A percentile compares a stretch with the other conserved stretches of the same genome.
phyloP scores from a whole-genome alignment of 1,140 invertebrate genomes.

The Lutraria rhynchaena region DNA sequence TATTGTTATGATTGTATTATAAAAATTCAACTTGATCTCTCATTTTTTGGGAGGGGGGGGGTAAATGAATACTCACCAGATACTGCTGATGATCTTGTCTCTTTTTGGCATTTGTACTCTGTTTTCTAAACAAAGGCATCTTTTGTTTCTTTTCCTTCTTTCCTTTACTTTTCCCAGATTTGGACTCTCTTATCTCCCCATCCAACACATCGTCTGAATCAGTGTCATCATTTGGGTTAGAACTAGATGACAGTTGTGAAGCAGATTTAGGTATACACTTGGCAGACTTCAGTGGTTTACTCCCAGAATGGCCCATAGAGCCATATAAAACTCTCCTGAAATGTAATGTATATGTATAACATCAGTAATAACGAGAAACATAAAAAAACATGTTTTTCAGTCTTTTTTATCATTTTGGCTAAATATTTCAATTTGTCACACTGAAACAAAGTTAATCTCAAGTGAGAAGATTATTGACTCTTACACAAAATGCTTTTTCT shows the following conservation, averaged over 20 bases:
- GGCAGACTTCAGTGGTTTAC: constrained; percentile 4
- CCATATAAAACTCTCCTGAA: too few relatives aligned
- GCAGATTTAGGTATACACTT: neutral
- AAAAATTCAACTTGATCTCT: too few relatives aligned
- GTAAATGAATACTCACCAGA: constrained; percentile 35
- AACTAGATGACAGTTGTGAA: constrained; percentile 6
- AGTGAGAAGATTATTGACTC: too few relatives aligned
- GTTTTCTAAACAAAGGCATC: constrained; percentile 44
- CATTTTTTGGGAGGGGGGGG: too few relatives aligned
- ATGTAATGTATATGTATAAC: too few relatives aligned
- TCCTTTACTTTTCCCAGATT: neutral
- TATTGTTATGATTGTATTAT: too few relatives aligned
- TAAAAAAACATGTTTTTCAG: too few relatives aligned
- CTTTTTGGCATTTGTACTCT: constrained; percentile 50
- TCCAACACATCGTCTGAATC: constrained; percentile 11
- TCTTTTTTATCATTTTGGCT: too few relatives aligned
- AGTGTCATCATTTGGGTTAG: neutral
- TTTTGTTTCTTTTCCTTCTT: constrained; percentile 30
- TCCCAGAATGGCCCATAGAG: constrained; percentile 18
- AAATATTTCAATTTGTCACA: too few relatives aligned
- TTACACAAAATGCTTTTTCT: too few relatives aligned
- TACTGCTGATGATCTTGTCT: constrained; percentile 53
- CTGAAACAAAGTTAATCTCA: too few relatives aligned
- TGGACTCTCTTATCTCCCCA: neutral
- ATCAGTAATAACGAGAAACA: too few relatives aligned